Conservation (phyloP, 2,888 invertebrate genomes). For the Hyles lineata region DNA sequence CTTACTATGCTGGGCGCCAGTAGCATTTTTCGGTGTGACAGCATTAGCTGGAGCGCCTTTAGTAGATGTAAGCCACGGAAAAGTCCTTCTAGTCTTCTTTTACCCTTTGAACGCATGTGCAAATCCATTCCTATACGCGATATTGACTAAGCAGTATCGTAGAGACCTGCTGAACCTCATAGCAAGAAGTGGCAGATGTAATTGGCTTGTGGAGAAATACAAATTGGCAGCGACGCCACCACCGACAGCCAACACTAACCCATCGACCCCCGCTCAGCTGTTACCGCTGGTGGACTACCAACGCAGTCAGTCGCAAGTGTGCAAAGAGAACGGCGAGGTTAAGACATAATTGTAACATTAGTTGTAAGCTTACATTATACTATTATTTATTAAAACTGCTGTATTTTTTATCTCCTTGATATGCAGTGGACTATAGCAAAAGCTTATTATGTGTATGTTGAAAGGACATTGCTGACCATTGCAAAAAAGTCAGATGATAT, state of each 20-base stretch:
- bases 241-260: constrained; percentile 75
- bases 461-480: too few relatives aligned
- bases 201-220: constrained; percentile 73
- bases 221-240: constrained; percentile 75
- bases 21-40: constrained; percentile 94
- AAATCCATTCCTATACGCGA: constrained; percentile 96
- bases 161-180: constrained; percentile 89
- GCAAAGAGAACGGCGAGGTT: constrained; percentile 69
- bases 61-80: constrained; percentile 92
- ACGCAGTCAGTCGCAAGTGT: constrained; percentile 62
- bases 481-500: too few relatives aligned
- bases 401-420: constrained; percentile 48
- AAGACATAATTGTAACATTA: constrained; percentile 59
- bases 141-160: constrained; percentile 94
- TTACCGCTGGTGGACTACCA: constrained; percentile 72
- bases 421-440: not conserved
- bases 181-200: constrained; percentile 84
- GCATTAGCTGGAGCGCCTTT: constrained; percentile 93
- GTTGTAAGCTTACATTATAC: constrained; percentile 63
- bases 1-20: constrained; percentile 94
- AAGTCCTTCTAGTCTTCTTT: constrained; percentile 94
- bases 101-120: constrained; percentile 96
- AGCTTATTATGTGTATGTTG: too few relatives aligned
- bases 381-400: constrained; percentile 63
- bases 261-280: constrained; percentile 66